Evolutionary conservation across 2,797 vertebrate species (phyloP).

Genomic region (Danio tinwini): DNA sequence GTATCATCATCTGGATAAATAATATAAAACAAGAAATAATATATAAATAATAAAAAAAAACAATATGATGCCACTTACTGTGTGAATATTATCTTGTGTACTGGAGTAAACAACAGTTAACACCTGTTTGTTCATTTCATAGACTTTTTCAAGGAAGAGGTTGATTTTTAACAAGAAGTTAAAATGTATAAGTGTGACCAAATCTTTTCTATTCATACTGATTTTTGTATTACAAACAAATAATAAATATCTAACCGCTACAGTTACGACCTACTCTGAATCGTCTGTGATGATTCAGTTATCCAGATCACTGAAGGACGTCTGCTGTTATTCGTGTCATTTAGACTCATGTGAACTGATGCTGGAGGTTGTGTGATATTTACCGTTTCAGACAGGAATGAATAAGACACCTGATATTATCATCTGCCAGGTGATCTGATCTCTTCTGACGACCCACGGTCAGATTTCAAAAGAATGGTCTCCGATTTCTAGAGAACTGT

Average conservation of each 20-base stretch:
- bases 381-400: neutral
- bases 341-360: slow-evolving; percentile 7
- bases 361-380: slow-evolving; percentile 3
- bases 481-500: slow-evolving; percentile 2
- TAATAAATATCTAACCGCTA: neutral
- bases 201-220: slow-evolving; percentile 29
- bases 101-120: slow-evolving; percentile 2
- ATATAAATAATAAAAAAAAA: neutral
- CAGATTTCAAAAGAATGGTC: neutral
- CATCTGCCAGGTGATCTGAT: neutral
- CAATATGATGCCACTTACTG: neutral
- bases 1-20: neutral
- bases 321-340: slow-evolving; percentile 13
- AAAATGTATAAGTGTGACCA: neutral
- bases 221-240: slow-evolving; percentile 11
- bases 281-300: slow-evolving; percentile 3
- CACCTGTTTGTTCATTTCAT: slow-evolving; percentile 1
- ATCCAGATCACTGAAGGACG: slow-evolving; percentile 16
- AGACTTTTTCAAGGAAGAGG: neutral
- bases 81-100: neutral
- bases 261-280: slow-evolving; percentile 6
- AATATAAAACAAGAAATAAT: no score
- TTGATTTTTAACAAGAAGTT: neutral
- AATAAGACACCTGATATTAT: neutral
- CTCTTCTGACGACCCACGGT: neutral